A percentile compares a stretch with the other conserved stretches of the same genome.
These are phyloP conservation scores for Alexandromys fortis DNA, from an alignment of 2,113 vertebrate species.

Conservation along the genomic window DNA sequence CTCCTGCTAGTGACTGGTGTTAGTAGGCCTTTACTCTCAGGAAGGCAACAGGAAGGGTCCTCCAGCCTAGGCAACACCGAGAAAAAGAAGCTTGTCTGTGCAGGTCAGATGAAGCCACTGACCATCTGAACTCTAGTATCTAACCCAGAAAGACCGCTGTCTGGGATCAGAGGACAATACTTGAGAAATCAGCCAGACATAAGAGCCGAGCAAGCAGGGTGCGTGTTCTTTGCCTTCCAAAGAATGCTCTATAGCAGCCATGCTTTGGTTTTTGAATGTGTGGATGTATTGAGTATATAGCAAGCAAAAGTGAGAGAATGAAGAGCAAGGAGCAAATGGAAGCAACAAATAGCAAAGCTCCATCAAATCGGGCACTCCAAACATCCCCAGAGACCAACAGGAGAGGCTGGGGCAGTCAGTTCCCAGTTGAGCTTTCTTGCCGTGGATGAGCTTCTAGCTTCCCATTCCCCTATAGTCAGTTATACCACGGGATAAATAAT, in stretches of 20 bases:
- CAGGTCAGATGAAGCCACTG: not conserved
- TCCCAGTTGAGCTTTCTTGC: not conserved
- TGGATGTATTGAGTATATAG: not conserved
- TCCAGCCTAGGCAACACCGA: not conserved
- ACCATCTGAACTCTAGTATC: not conserved
- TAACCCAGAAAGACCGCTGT: not conserved
- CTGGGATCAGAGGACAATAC: not conserved
- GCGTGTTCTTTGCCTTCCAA: not conserved
- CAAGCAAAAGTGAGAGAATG: not conserved
- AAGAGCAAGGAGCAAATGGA: not conserved
- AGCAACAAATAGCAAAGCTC: not conserved
- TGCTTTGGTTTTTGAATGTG: not conserved
- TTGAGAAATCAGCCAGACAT: not conserved
- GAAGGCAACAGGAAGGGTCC: not conserved
- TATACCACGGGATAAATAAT: not conserved
- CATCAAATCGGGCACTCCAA: not conserved
- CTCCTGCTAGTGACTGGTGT: no score
- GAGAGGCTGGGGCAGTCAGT: not conserved
- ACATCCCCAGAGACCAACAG: not conserved
- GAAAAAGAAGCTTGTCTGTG: not conserved
- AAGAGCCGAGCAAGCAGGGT: not conserved
- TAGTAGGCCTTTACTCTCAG: not conserved
- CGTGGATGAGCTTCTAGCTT: not conserved
- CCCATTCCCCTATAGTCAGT: not conserved
- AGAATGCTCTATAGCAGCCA: not conserved